Base-by-base conservation (phyloP, 1,140 invertebrate genomes). In the Triops cancriformis region DNA sequence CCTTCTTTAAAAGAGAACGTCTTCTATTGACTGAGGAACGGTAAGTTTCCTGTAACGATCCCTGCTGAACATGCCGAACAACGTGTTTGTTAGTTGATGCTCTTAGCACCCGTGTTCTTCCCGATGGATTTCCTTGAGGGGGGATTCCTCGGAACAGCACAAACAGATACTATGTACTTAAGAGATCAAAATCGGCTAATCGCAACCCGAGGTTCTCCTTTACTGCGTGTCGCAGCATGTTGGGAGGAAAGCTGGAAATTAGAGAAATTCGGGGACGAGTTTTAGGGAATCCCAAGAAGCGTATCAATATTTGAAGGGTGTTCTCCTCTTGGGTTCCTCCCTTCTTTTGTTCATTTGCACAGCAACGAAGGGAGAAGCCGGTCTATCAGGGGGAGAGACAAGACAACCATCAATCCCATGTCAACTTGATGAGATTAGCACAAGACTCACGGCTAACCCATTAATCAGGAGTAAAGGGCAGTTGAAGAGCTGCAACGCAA, bases 371-470 rank as follows among this genome's bases (percentile, higher is more conserved):
- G 51, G n/a, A 6, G 45, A 23, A 23, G 51, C 18, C 18, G 51
- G n/a, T 64, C 51, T 1, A 64, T 64, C 14, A 2, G 10, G 23
- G 51, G 51, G 51, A 64, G 51, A 64, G 51, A 64, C 10, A 64
- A 64, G 51, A 64, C 51, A 7, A 64, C 51, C 51, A 64, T 64
- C 51, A 64, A 64, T 64, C 51, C 51, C 18, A 14, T 64, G 51
- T 64, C 51, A 64, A 64, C 51, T 64, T 64, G 51, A 64, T 64
- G 51, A 64, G 51, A 64, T 64, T 64, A 64, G 51, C 51, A 64
- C 51, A 64, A 64, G 51, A 64, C 51, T 64, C 51, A 64, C 51
- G 51, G n/a, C 51, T 64, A 64, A 64, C 5, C 51, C 51, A 64
- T 64, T 64, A 64, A 64, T 64, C 51, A 64, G 51, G 51, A 64